These are phyloP conservation scores for Hylaea fasciaria DNA, from an alignment of 2,888 invertebrate species.

Conservation along the genomic window DNA sequence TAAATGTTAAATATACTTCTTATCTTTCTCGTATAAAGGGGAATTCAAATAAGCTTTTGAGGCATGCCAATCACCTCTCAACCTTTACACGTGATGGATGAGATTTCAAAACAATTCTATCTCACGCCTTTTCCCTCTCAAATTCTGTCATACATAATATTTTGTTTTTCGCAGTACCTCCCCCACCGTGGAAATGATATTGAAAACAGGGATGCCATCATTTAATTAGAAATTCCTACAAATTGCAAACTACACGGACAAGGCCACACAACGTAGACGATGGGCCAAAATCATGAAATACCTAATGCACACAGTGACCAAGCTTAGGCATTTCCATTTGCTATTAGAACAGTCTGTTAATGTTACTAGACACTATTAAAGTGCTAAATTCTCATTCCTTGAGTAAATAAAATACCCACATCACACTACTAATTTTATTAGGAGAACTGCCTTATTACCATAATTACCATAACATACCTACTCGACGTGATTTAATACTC, in stretches of 20 bases:
- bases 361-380: no score
- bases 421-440: no score
- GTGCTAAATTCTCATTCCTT: no score
- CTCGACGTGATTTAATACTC: no score
- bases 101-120: constrained; percentile 8
- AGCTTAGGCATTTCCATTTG: constrained; percentile 5
- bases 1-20: constrained; percentile 15
- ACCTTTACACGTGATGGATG: constrained; percentile 21
- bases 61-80: constrained; percentile 14
- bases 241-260: no score
- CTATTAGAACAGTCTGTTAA: no score
- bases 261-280: constrained; percentile 31
- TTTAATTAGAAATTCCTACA: constrained; percentile 26
- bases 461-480: no score
- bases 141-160: not conserved
- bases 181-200: constrained; percentile 18
- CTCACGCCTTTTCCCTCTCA: not conserved
- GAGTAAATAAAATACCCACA: no score
- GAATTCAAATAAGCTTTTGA: constrained; percentile 11
- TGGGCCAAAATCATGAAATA: constrained; percentile 15
- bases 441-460: no score
- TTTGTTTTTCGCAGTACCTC: no score
- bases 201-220: constrained; percentile 18
- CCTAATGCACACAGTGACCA: constrained; percentile 17
- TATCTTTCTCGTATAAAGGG: constrained; percentile 7